phyloP scores from a whole-genome alignment of 2,888 invertebrate genomes.

The Coleophora deauratella region DNA sequence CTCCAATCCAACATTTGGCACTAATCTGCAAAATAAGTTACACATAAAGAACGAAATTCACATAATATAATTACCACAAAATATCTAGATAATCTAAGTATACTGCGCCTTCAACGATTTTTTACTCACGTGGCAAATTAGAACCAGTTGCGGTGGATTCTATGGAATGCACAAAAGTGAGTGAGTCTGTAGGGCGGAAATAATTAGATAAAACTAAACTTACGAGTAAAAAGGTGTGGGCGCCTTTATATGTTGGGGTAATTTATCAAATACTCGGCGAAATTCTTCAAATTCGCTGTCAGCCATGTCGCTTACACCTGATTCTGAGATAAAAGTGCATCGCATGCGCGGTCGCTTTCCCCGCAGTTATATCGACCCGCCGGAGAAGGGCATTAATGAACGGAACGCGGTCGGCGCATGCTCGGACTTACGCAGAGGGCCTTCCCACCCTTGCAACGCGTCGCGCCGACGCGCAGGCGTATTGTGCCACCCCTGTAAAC shows the following conservation, averaged over 20 bases:
- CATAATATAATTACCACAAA: background rate
- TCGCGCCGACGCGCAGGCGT: background rate
- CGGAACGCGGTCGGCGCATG: slow-evolving; percentile 29
- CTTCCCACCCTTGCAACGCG: slow-evolving; percentile 16
- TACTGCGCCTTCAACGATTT: background rate
- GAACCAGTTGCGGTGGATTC: background rate
- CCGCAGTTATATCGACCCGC: slow-evolving; percentile 49
- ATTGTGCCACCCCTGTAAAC: background rate
- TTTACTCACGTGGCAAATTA: slow-evolving; percentile 26
- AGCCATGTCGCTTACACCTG: slow-evolving; percentile 87
- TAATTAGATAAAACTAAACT: slow-evolving; percentile 59
- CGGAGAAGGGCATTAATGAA: slow-evolving; percentile 17
- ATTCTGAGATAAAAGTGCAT: slow-evolving; percentile 53
- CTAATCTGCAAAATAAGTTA: slow-evolving; percentile 73
- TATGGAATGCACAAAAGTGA: too few relatives aligned
- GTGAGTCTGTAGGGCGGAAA: background rate
- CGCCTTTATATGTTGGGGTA: slow-evolving; percentile 84
- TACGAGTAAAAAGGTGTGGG: slow-evolving; percentile 92
- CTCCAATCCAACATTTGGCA: slow-evolving; percentile 87
- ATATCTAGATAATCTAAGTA: background rate
- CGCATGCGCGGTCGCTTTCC: slow-evolving; percentile 50
- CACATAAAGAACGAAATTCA: background rate
- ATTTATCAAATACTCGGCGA: slow-evolving; percentile 87
- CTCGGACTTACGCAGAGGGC: slow-evolving; percentile 22
- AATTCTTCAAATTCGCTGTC: slow-evolving; percentile 96